Percentiles rank a stretch among this genome's conserved stretches.
phyloP scores from a whole-genome alignment of 2,113 vertebrate species.

The Epinephelus moara region DNA sequence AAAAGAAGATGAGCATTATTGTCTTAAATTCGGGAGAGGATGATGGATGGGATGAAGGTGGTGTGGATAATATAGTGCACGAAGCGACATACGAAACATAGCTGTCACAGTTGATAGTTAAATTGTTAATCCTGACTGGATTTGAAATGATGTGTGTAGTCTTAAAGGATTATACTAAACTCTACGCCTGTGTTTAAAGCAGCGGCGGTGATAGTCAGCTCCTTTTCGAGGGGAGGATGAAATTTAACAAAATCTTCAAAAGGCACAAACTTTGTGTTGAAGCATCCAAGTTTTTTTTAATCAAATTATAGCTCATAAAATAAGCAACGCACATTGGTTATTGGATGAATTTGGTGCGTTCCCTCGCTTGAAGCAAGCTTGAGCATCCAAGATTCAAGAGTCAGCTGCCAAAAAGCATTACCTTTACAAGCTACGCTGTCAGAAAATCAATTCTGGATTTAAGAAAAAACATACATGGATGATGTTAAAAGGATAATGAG shows the following conservation, averaged over 20 bases:
- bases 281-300: constrained; percentile 7
- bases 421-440: constrained; percentile 14
- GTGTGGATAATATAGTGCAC: constrained; percentile 4
- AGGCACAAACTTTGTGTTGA: constrained; percentile 6
- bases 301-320: constrained; percentile 19
- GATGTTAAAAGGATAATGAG: constrained; percentile 27
- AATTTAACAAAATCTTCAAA: constrained; percentile 7
- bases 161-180: constrained; percentile 31
- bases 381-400: constrained; percentile 42
- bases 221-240: constrained; percentile 1
- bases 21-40: constrained; percentile 10
- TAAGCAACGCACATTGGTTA: constrained; percentile 24
- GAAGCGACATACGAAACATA: background rate
- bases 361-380: constrained; percentile 13
- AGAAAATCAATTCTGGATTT: constrained; percentile 49
- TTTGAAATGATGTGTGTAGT: constrained; percentile 35
- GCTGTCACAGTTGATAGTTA: constrained; percentile 41
- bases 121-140: constrained; percentile 46
- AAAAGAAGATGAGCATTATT: constrained; percentile 16
- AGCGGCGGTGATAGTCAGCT: background rate
- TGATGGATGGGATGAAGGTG: background rate
- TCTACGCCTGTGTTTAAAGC: constrained; percentile 24
- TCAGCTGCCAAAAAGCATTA: constrained; percentile 41
- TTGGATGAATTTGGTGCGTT: constrained; percentile 19
- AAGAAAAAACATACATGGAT: constrained; percentile 12